phyloP scores from a whole-genome alignment of 2,113 vertebrate genomes.

The Cavia aperea region DNA sequence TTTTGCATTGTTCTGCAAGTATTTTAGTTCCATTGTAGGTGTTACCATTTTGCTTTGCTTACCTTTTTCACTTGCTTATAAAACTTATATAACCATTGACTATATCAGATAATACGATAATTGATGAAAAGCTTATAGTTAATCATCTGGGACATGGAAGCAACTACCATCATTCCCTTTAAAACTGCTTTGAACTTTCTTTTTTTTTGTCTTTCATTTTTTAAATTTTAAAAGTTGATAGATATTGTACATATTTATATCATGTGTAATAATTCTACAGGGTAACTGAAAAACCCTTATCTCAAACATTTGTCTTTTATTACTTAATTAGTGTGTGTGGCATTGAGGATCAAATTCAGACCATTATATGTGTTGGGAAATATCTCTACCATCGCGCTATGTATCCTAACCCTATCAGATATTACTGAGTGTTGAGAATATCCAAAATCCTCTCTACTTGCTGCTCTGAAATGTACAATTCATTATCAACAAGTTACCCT shows the following conservation, averaged over 20 bases:
- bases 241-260: background rate
- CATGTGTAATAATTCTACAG: background rate
- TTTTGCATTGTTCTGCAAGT: constrained; percentile 56
- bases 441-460: background rate
- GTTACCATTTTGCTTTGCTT: constrained; percentile 57
- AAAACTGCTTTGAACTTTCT: background rate
- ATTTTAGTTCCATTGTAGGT: constrained; percentile 50
- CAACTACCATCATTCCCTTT: background rate
- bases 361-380: background rate
- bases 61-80: constrained; percentile 52
- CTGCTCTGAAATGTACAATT: background rate
- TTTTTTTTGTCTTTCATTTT: background rate
- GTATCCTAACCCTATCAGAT: background rate
- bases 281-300: background rate
- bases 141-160: background rate
- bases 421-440: background rate
- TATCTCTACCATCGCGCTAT: background rate
- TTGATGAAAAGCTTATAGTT: constrained; percentile 41
- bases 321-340: too few relatives aligned
- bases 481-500: background rate
- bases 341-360: background rate
- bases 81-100: constrained; percentile 25
- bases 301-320: background rate
- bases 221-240: background rate
- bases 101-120: constrained; percentile 40